These are phyloP conservation scores for Archivesica marissinica DNA, from an alignment of 1,140 invertebrate species.

Conservation along the genomic window DNA sequence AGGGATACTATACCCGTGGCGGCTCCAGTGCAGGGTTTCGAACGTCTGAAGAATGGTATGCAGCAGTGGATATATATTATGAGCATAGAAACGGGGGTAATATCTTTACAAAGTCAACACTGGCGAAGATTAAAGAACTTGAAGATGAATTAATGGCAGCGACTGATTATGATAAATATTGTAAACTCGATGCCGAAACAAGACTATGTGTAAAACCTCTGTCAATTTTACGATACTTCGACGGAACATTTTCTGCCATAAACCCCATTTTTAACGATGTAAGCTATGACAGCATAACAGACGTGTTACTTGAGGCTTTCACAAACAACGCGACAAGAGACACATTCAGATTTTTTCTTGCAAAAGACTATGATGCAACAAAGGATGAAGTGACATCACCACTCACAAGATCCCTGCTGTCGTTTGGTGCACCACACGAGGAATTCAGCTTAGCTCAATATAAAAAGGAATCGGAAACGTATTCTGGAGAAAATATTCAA, in stretches of 20 bases:
- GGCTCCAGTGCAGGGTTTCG: not conserved
- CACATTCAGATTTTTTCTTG: slow-evolving; percentile 40
- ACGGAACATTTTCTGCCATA: slow-evolving; percentile 56
- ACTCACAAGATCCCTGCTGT: slow-evolving; percentile 15
- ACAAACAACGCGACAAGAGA: slow-evolving; percentile 38
- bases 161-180: slow-evolving; percentile 42
- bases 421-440: slow-evolving; percentile 18
- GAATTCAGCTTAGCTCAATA: not conserved
- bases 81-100: slow-evolving; percentile 17
- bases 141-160: slow-evolving; percentile 48
- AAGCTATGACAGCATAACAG: slow-evolving; percentile 51
- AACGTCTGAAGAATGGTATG: not conserved
- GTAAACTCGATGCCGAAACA: slow-evolving; percentile 24
- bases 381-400: not conserved
- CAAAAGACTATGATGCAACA: not conserved
- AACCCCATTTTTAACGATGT: slow-evolving; percentile 62
- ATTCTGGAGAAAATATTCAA: not conserved
- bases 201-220: slow-evolving; percentile 31
- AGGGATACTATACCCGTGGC: not conserved
- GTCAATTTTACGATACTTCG: slow-evolving; percentile 64
- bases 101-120: slow-evolving; percentile 52
- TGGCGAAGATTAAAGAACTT: slow-evolving; percentile 53
- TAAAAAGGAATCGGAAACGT: not conserved
- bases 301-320: slow-evolving; percentile 49
- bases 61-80: slow-evolving; percentile 37